phyloP scores from a whole-genome alignment of 1,140 invertebrate species.

The Araneus ventricosus region DNA sequence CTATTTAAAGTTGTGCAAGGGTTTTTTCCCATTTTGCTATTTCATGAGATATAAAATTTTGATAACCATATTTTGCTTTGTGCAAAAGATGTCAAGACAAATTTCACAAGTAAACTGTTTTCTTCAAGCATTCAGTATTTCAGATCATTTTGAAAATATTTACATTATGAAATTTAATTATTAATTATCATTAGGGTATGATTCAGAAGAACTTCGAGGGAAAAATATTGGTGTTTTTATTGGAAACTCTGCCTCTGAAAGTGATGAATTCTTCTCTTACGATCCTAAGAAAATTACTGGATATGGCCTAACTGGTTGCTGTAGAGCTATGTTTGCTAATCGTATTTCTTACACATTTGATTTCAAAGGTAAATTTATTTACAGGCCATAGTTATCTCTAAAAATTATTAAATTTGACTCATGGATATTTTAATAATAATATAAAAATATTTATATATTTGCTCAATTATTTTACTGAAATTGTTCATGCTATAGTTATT shows the following conservation, averaged over 20 bases:
- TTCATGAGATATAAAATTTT: too few species aligned
- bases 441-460: too few species aligned
- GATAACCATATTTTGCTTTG: too few species aligned
- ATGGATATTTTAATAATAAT: too few species aligned
- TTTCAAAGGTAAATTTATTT: conserved; percentile 83
- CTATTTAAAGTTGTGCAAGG: too few species aligned
- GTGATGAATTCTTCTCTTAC: conserved; percentile 88
- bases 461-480: too few species aligned
- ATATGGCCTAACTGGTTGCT: conserved; percentile 95
- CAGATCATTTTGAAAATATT: too few species aligned
- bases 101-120: too few species aligned
- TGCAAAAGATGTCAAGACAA: too few species aligned
- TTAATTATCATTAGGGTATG: conserved; percentile 74
- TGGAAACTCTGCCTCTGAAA: conserved; percentile 92
- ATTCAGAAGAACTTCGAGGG: conserved; percentile 80
- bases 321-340: conserved; percentile 97
- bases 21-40: too few species aligned
- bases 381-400: background rate
- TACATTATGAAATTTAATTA: too few species aligned
- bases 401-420: background rate
- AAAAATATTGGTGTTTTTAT: conserved; percentile 94
- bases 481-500: background rate
- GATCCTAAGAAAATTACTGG: conserved; percentile 85
- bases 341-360: conserved; percentile 97
- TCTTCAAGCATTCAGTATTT: too few species aligned